Percentiles rank a stretch among this genome's conserved stretches.
phyloP scores from a whole-genome alignment of 2,113 vertebrate species.

The Takifugu flavidus region DNA sequence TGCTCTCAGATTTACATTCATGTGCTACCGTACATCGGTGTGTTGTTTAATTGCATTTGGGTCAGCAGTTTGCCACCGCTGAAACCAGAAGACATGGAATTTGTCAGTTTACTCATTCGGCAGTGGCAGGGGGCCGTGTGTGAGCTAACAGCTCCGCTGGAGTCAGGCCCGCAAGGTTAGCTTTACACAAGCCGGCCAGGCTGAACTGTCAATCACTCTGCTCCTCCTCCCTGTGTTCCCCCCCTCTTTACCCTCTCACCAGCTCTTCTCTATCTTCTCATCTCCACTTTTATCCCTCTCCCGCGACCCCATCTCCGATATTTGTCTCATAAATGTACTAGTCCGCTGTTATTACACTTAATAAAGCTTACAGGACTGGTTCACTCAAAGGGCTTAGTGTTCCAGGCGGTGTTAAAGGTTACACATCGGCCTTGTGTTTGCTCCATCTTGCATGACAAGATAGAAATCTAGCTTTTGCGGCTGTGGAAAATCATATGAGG shows the following conservation, averaged over 20 bases:
- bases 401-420: constrained; percentile 22
- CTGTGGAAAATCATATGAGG: constrained; percentile 53
- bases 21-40: constrained; percentile 29
- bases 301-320: constrained; percentile 15
- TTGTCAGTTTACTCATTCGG: constrained; percentile 78
- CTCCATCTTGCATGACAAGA: constrained; percentile 42
- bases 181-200: constrained; percentile 69
- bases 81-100: constrained; percentile 75
- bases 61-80: constrained; percentile 70
- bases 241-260: constrained; percentile 15
- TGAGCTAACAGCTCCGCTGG: constrained; percentile 66
- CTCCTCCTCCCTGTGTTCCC: constrained; percentile 19
- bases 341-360: constrained; percentile 37
- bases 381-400: constrained; percentile 23
- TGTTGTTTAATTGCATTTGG: constrained; percentile 74
- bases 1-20: constrained; percentile 36
- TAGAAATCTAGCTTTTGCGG: constrained; percentile 58
- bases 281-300: constrained; percentile 17
- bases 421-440: constrained; percentile 7
- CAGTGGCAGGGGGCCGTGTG: constrained; percentile 57
- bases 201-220: constrained; percentile 60
- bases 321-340: constrained; percentile 17
- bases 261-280: constrained; percentile 10
- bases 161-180: constrained; percentile 64
- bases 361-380: constrained; percentile 32